Evolutionary conservation across 1,140 invertebrate genomes (phyloP), one percentile per base, ranked within the genome.

Genomic region (Macrosteles quadrilineatus): DNA sequence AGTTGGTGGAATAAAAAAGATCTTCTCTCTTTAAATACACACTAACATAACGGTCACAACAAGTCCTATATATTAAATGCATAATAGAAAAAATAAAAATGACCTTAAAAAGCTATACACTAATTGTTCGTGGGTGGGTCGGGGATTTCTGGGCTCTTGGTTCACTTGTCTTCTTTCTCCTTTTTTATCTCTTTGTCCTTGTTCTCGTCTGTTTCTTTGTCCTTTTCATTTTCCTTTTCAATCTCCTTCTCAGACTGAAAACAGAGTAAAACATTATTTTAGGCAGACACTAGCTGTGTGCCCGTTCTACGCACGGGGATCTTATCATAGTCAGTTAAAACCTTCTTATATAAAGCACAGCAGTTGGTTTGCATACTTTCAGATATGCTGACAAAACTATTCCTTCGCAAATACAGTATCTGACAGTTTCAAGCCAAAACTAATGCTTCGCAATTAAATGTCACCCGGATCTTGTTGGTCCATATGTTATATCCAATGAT

Each of bases 181-280:
- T 75, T 75, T 53, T 75, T 72, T 67, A 72, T 72, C 62, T 75
- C 71, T 64, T 75, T 72, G 19, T 75, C 73, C 65, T 75, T 73
- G 29, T 74, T 74, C 17, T 74, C 74, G 27, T 72, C 70, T 23
- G 43, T 71, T 69, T 75, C 74, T 62, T 75, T 75, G 45, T 75
- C 73, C 62, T 75, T 75, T 47, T 75, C 73, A 67, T 50, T 73
- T 67, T 74, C 73, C 43, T 74, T 74, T 63, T 74, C 73, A 6
- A 72, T 73, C 31, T 74, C 72, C 59, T 75, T 75, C 67, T 75
- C 74, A 69, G 74, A 74, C 73, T 75, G 67, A 65, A 75, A n/a
- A n/a, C n/a, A n/a, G n/a, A n/a, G n/a, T n/a, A n/a, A n/a, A n/a
- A n/a, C n/a, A n/a, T n/a, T n/a, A n/a, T n/a, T n/a, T n/a, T n/a